Percentiles rank a stretch among this genome's conserved stretches.
Evolutionary conservation across 2,797 vertebrate genomes (phyloP).

Genomic region (Hydrophis major): DNA sequence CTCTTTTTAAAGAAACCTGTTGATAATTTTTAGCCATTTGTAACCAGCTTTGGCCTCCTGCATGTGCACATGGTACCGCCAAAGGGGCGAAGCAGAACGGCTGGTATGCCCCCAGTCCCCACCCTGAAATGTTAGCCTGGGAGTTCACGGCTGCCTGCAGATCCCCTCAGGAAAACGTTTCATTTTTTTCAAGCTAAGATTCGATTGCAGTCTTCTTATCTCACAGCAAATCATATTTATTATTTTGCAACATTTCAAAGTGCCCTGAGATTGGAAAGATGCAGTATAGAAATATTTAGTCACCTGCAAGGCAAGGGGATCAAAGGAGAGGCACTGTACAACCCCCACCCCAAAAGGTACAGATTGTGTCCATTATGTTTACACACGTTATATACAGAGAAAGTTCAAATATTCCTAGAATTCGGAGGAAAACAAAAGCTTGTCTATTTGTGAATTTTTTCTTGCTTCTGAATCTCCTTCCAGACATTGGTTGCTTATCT

Average conservation of each 20-base stretch:
- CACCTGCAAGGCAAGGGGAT: background rate
- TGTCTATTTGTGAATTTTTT: background rate
- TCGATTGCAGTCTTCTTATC: background rate
- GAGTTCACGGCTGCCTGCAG: background rate
- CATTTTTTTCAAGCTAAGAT: background rate
- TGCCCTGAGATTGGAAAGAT: background rate
- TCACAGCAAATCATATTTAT: background rate
- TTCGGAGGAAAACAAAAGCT: background rate
- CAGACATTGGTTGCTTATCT: slow-evolving; percentile 60
- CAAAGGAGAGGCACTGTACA: too few species aligned
- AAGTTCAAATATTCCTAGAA: background rate
- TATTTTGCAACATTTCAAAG: background rate
- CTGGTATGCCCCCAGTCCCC: background rate
- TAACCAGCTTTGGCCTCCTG: background rate
- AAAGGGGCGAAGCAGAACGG: background rate
- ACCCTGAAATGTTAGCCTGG: background rate
- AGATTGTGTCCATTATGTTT: background rate
- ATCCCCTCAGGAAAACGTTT: background rate
- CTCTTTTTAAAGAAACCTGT: background rate
- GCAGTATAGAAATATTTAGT: background rate
- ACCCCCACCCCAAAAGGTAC: background rate
- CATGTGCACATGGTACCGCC: background rate
- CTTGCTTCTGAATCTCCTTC: slow-evolving; percentile 12
- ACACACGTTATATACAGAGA: background rate
- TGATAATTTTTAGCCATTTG: background rate